A percentile compares a stretch with the other conserved stretches of the same genome.
phyloP scores from a whole-genome alignment of 2,888 invertebrate genomes.

The Apeira syringaria region DNA sequence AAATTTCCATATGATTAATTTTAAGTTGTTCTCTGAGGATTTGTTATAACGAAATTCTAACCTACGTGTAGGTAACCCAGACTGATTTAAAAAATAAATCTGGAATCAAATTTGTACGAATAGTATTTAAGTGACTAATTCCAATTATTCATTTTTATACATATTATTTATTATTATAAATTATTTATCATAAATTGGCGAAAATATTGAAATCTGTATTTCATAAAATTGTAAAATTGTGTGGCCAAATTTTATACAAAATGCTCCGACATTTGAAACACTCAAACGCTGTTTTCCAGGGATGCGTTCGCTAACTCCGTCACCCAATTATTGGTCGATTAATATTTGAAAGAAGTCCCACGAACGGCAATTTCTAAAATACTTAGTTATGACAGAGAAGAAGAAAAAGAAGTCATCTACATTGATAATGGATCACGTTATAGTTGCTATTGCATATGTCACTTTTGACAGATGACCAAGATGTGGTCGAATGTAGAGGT shows the following conservation, averaged over 20 bases:
- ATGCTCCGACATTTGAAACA: not conserved
- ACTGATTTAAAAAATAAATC: slow-evolving; percentile 46
- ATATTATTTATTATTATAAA: no score
- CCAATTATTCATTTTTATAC: not conserved
- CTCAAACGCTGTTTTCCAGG: slow-evolving; percentile 23
- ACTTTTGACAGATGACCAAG: no score
- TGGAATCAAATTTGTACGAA: slow-evolving; percentile 13
- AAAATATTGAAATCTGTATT: slow-evolving; percentile 19
- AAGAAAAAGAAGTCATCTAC: no score
- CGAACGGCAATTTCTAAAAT: no score
- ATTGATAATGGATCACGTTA: no score
- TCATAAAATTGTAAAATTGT: slow-evolving; percentile 11
- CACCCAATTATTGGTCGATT: no score
- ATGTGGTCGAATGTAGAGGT: no score
- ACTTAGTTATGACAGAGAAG: no score
- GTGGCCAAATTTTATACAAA: slow-evolving; percentile 8
- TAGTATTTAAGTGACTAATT: slow-evolving; percentile 1
- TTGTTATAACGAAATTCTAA: slow-evolving; percentile 32
- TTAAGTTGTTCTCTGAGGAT: slow-evolving; percentile 27
- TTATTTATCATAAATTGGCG: slow-evolving; percentile 12
- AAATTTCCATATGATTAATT: slow-evolving; percentile 25
- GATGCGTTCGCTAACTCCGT: slow-evolving; percentile 34
- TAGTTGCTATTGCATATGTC: no score
- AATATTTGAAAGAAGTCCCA: no score
- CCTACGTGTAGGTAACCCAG: slow-evolving; percentile 39